A percentile compares a stretch with the other conserved stretches of the same genome.
These are phyloP conservation scores for Craniophora ligustri DNA, from an alignment of 2,888 invertebrate genomes.

Conservation along the genomic window DNA sequence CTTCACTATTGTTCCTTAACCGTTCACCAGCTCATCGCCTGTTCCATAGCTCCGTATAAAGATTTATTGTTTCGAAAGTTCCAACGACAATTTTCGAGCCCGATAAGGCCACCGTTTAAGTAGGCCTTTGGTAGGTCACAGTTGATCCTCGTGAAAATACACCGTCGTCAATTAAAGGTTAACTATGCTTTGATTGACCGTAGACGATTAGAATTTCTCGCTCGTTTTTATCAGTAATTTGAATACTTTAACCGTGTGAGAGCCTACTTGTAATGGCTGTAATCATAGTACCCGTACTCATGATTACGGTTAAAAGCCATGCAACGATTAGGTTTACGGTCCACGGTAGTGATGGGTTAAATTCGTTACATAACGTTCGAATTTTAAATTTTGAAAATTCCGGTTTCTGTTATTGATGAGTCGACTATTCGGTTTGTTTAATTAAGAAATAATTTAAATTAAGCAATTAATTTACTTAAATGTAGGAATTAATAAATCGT, in stretches of 20 bases:
- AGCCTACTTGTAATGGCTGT: constrained; percentile 26
- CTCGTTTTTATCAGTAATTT: constrained; percentile 41
- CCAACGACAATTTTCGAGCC: constrained; percentile 62
- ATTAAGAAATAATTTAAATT: constrained; percentile 7
- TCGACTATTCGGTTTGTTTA: constrained; percentile 2
- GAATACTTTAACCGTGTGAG: constrained; percentile 34
- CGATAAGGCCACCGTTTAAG: constrained; percentile 68
- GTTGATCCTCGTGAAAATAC: constrained; percentile 44
- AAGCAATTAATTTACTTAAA: background rate
- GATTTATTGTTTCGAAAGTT: constrained; percentile 77
- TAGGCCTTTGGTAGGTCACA: constrained; percentile 54
- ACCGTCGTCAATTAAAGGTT: constrained; percentile 50
- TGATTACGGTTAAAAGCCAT: constrained; percentile 39
- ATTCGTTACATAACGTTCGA: constrained; percentile 37
- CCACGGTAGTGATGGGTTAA: constrained; percentile 36
- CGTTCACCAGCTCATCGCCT: constrained; percentile 37
- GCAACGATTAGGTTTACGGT: constrained; percentile 31
- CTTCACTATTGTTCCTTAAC: constrained; percentile 42
- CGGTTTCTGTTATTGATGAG: background rate
- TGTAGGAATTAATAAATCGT: constrained; percentile 3
- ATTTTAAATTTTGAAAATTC: background rate
- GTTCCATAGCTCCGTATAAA: constrained; percentile 53
- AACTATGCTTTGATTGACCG: constrained; percentile 61
- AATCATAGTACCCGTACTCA: constrained; percentile 22
- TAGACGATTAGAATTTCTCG: constrained; percentile 58